Evolutionary conservation across 2,797 vertebrate genomes (phyloP).

Genomic region (Typhlichthys eigenmanni): DNA sequence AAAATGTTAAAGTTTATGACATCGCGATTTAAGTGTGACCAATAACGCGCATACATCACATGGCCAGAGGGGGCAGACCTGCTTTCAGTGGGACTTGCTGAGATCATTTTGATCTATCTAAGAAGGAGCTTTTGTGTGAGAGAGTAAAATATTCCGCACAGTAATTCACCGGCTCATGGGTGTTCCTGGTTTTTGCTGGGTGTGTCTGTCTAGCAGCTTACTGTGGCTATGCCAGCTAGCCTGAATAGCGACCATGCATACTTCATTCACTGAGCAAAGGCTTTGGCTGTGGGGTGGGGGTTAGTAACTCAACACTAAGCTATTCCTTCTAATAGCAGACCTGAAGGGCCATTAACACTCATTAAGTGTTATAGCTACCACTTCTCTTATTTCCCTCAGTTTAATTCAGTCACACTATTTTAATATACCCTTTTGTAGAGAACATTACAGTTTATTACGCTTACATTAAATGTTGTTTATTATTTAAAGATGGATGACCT

Average conservation of each 20-base stretch:
- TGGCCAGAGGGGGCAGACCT: constrained; percentile 2
- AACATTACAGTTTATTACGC: background rate
- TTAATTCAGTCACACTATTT: background rate
- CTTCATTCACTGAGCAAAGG: constrained; percentile 47
- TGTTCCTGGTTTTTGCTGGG: constrained; percentile 44
- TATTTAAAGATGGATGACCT: too few species aligned
- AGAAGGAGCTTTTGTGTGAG: background rate
- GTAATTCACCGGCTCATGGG: constrained; percentile 14
- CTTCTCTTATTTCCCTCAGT: background rate
- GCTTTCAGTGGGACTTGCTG: background rate
- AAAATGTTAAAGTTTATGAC: too few species aligned
- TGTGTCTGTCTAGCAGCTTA: background rate
- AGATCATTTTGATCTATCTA: too few species aligned
- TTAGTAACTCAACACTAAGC: background rate
- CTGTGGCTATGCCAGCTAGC: constrained; percentile 18
- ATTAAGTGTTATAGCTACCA: background rate
- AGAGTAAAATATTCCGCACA: constrained; percentile 2
- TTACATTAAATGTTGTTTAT: background rate
- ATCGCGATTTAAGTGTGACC: constrained; percentile 11
- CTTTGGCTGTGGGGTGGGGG: background rate
- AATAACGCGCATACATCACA: constrained; percentile 1
- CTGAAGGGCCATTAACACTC: background rate
- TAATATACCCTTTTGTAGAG: background rate
- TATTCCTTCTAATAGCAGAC: background rate
- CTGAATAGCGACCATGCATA: constrained; percentile 35